These are phyloP conservation scores for Nibea albiflora DNA, from an alignment of 2,113 vertebrate species.

Conservation along the genomic window DNA sequence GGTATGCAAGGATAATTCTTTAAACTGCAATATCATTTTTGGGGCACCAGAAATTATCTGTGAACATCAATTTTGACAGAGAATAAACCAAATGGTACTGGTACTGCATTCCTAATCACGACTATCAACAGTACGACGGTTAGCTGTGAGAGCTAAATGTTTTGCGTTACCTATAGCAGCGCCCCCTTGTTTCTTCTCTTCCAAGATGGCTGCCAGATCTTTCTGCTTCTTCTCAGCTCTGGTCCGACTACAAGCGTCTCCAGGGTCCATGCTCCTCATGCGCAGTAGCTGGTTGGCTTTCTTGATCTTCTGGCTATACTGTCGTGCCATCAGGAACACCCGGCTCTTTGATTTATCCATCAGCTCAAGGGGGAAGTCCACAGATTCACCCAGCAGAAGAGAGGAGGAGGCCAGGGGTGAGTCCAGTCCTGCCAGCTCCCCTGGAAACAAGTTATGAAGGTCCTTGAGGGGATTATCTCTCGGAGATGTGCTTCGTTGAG, in stretches of 20 bases:
- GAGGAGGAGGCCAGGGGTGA: constrained; percentile 82
- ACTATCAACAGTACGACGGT: not conserved
- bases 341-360: constrained; percentile 91
- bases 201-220: constrained; percentile 94
- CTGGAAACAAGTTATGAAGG: constrained; percentile 86
- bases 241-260: constrained; percentile 82
- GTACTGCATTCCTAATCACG: not conserved
- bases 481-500: constrained; percentile 72
- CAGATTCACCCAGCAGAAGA: constrained; percentile 77
- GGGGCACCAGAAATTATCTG: no score
- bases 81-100: no score
- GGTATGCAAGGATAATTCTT: not conserved
- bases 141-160: not conserved
- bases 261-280: constrained; percentile 91
- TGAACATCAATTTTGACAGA: no score
- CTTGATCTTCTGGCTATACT: constrained; percentile 99
- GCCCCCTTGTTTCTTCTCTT: constrained; percentile 98
- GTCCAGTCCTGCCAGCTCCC: constrained; percentile 84
- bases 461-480: constrained; percentile 67
- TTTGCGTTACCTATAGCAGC: constrained; percentile 91
- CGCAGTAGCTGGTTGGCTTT: constrained; percentile 96
- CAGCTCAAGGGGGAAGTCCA: constrained; percentile 84
- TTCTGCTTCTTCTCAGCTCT: constrained; percentile 85
- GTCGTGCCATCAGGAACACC: constrained; percentile 96
- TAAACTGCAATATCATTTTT: no score